A percentile compares a stretch with the other conserved stretches of the same genome.
phyloP scores from a whole-genome alignment of 1,140 invertebrate genomes.

The Danaus plexippus region DNA sequence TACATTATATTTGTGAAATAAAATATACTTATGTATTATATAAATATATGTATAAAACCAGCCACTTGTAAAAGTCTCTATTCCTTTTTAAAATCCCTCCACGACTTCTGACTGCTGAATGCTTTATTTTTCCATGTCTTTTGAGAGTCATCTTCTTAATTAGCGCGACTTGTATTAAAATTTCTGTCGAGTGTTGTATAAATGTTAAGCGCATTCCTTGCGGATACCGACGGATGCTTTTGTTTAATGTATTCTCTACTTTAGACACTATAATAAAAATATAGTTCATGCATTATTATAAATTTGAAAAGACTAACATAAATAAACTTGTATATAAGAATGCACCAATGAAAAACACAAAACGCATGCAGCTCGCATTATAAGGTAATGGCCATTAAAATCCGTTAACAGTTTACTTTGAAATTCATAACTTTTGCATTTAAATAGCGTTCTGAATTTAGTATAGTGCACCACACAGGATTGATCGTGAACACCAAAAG shows the following conservation, averaged over 20 bases:
- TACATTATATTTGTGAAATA: too few relatives aligned
- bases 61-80: too few relatives aligned
- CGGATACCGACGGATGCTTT: too few relatives aligned
- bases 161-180: slow-evolving; percentile 19
- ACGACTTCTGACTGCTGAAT: slow-evolving; percentile 3
- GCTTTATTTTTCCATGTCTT: slow-evolving; percentile 22
- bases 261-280: too few relatives aligned
- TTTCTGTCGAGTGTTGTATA: slow-evolving; percentile 8
- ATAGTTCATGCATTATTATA: too few relatives aligned
- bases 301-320: too few relatives aligned
- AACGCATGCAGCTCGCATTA: slow-evolving; percentile 13
- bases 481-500: slow-evolving; percentile 3
- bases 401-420: slow-evolving; percentile 23
- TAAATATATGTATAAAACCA: too few relatives aligned
- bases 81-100: too few relatives aligned
- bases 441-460: slow-evolving; percentile 26
- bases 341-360: slow-evolving; percentile 3
- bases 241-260: too few relatives aligned
- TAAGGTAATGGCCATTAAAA: slow-evolving; percentile 22
- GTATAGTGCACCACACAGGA: slow-evolving; percentile 11
- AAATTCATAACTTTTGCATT: slow-evolving; percentile 31
- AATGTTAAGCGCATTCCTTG: slow-evolving; percentile 4
- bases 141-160: slow-evolving; percentile 18
- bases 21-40: too few relatives aligned
- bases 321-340: too few relatives aligned